These are phyloP conservation scores for Porites evermanni DNA, from an alignment of 92 coral and sea anemone species.

Conservation along the genomic window DNA sequence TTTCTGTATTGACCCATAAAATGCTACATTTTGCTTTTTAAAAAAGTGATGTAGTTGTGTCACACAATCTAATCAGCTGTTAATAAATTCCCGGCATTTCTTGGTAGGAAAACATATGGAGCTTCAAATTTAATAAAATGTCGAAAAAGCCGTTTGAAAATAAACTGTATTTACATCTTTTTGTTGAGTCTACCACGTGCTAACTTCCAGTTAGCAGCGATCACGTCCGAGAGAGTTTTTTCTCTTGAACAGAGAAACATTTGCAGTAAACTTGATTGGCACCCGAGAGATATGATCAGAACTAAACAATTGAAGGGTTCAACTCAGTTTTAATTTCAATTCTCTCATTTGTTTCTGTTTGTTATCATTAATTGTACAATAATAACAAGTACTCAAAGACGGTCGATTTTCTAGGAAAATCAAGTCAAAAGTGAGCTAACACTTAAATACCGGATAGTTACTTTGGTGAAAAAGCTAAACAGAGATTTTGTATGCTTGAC, in stretches of 20 bases:
- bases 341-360: not conserved
- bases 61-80: not conserved
- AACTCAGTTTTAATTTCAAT: not conserved
- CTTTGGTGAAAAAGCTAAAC: not conserved
- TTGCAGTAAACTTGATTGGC: not conserved
- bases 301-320: not conserved
- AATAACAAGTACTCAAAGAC: not conserved
- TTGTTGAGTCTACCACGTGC: not conserved
- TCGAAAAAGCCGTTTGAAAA: not conserved
- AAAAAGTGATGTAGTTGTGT: not conserved
- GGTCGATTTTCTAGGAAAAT: not conserved
- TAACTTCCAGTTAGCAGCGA: not conserved
- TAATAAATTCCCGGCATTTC: not conserved
- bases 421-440: too few relatives aligned
- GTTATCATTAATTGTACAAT: not conserved
- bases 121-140: not conserved
- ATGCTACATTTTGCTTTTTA: too few relatives aligned
- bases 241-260: conserved; percentile 12
- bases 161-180: not conserved
- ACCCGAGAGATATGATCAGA: not conserved
- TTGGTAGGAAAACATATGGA: conserved; percentile 23
- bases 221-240: not conserved
- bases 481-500: conserved; percentile 3
- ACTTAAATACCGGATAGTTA: not conserved
- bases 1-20: too few relatives aligned